Conservation (phyloP, 2,797 vertebrate genomes). For the Scyliorhinus canicula region DNA sequence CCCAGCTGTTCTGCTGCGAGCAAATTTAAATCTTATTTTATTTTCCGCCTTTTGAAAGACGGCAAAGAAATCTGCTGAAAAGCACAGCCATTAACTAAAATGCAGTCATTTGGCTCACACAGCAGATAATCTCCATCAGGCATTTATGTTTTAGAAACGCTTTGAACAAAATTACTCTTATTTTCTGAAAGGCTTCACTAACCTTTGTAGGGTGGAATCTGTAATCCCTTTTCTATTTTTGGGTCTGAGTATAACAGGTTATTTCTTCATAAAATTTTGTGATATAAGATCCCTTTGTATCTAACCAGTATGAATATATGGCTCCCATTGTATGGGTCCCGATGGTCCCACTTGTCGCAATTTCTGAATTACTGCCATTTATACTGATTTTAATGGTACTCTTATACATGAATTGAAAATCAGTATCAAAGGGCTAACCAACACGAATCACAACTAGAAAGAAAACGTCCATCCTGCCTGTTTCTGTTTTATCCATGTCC, state of each 20-base stretch:
- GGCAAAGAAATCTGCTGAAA: constrained; percentile 15
- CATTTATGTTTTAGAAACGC: background rate
- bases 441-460: background rate
- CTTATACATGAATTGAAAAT: background rate
- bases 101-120: background rate
- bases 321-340: background rate
- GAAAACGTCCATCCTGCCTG: background rate
- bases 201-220: constrained; percentile 2
- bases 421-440: background rate
- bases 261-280: background rate
- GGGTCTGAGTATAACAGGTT: background rate
- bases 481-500: background rate
- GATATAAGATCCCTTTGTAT: background rate
- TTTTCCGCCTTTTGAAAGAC: constrained; percentile 11
- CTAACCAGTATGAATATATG: background rate
- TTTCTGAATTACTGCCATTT: background rate
- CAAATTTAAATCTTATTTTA: constrained; percentile 26
- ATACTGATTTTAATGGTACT: background rate
- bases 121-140: background rate
- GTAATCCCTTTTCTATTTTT: background rate
- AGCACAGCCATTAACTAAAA: background rate
- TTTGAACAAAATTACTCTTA: constrained; percentile 23
- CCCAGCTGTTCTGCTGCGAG: background rate
- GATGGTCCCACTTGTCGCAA: background rate
- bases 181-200: background rate